phyloP scores from a whole-genome alignment of 2,113 vertebrate genomes.

The Strix aluco region DNA sequence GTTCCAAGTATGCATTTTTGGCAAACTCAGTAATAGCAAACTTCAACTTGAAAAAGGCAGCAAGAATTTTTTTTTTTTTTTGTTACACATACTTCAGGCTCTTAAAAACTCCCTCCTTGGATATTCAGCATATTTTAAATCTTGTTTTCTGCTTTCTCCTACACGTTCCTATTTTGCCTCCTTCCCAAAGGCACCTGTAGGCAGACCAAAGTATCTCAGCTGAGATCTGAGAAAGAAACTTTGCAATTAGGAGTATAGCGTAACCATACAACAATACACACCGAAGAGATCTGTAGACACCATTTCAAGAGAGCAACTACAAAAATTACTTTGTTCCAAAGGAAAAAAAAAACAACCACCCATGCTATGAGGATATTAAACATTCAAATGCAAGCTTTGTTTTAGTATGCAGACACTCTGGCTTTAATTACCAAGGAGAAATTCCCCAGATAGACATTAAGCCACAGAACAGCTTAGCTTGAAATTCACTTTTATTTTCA shows the following conservation, averaged over 20 bases:
- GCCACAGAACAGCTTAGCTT: neutral
- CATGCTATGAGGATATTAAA: constrained; percentile 47
- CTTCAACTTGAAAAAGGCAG: constrained; percentile 47
- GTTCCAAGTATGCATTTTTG: constrained; percentile 19
- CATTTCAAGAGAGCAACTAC: constrained; percentile 4
- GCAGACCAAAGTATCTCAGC: neutral
- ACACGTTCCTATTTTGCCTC: neutral
- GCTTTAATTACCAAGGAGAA: constrained; percentile 68
- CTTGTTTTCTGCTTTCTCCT: neutral
- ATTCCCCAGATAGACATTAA: constrained; percentile 36
- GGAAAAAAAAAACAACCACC: neutral
- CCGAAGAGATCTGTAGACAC: neutral
- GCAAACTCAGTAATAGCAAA: constrained; percentile 10
- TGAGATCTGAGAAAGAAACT: constrained; percentile 25
- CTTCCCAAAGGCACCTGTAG: constrained; percentile 43
- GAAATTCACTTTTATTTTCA: constrained; percentile 42
- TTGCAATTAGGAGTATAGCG: neutral
- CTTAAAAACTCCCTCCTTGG: constrained; percentile 2
- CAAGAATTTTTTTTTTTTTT: neutral
- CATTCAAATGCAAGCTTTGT: constrained; percentile 55
- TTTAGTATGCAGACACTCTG: constrained; percentile 52
- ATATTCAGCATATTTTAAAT: neutral
- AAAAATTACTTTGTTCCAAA: constrained; percentile 38
- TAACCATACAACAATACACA: neutral
- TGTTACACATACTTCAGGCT: neutral